Base-by-base conservation (phyloP, 1,140 invertebrate species). In the Mya arenaria region DNA sequence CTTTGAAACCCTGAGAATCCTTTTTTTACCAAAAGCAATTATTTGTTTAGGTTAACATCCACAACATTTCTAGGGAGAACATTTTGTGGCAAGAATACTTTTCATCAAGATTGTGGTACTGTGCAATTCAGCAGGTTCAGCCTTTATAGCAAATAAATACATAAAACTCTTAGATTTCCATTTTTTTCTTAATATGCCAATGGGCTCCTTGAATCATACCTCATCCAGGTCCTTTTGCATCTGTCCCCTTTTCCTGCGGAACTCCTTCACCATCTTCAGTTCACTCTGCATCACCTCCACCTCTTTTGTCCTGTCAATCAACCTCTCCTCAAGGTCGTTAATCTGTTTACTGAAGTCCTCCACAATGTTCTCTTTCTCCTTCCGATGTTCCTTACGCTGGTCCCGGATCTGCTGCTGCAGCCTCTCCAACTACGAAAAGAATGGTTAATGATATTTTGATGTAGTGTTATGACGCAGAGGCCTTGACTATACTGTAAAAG, bases 191-290 rank as follows among this genome's bases (percentile, higher is more conserved):
- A 28, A 2, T 8, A 71, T 41, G 39, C 13, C 37, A 56, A 23
- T 41, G n/a, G n/a, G n/a, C n/a, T n/a, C n/a, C n/a, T n/a, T n/a
- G 10, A n/a, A 39, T 58, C 72, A 62, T 72, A 90, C 89, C 84
- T 92, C 91, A 69, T 92, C 90, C 23, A 93, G 79, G 69, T 93
- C 92, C 72, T 90, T 92, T 81, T 92, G 90, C 91, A 93, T 92
- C 55, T 92, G 90, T 62, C 87, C 89, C 72, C 92, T 83, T 77
- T 92, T 92, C 30, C 88, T 85, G 34, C 91, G 68, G 82, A 93
- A 93, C 75, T 93, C 92, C 68, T 93, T 92, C 1, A 93, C 90
- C 72, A 90, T 77, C 84, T 93, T 92, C 10, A 93, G 86, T 75
- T 93, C 92, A 63, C 85, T 90, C 66, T 92, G 89, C 85, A 92